Percentiles rank a stretch among this genome's conserved stretches.
phyloP scores from a whole-genome alignment of 2,888 invertebrate species.

The Meteorus colon region DNA sequence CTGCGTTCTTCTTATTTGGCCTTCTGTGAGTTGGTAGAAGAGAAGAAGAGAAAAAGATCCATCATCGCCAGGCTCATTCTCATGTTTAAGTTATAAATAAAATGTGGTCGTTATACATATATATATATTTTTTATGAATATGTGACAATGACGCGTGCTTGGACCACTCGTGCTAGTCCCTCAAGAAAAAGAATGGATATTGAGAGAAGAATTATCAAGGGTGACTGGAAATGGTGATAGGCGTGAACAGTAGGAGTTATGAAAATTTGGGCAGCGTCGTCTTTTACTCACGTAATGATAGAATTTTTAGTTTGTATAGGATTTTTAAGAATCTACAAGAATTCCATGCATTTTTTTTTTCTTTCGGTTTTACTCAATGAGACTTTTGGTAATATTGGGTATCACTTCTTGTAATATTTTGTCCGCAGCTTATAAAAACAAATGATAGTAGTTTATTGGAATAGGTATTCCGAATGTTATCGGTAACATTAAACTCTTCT shows the following conservation, averaged over 20 bases:
- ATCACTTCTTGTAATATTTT: background rate
- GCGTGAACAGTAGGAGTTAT: background rate
- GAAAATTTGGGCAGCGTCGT: background rate
- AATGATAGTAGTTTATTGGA: background rate
- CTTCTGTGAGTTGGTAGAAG: background rate
- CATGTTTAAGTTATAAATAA: slow-evolving; percentile 18
- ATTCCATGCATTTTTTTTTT: background rate
- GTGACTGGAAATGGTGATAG: background rate
- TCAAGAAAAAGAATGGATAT: background rate
- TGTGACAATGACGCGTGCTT: slow-evolving; percentile 22
- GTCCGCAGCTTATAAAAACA: background rate
- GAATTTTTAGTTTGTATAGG: slow-evolving; percentile 8
- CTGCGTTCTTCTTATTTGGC: slow-evolving; percentile 6
- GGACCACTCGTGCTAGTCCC: slow-evolving; percentile 22
- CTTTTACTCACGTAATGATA: background rate
- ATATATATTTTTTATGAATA: slow-evolving; percentile 13
- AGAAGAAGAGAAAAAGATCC: slow-evolving; percentile 9
- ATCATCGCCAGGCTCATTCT: slow-evolving; percentile 14
- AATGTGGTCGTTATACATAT: slow-evolving; percentile 8
- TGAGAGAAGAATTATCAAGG: background rate
- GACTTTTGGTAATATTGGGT: background rate
- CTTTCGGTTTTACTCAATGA: background rate
- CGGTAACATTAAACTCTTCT: background rate
- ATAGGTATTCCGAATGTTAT: background rate
- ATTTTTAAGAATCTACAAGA: background rate